phyloP scores from a whole-genome alignment of 2,797 vertebrate species.

The Hapalemur alaotrensis region DNA sequence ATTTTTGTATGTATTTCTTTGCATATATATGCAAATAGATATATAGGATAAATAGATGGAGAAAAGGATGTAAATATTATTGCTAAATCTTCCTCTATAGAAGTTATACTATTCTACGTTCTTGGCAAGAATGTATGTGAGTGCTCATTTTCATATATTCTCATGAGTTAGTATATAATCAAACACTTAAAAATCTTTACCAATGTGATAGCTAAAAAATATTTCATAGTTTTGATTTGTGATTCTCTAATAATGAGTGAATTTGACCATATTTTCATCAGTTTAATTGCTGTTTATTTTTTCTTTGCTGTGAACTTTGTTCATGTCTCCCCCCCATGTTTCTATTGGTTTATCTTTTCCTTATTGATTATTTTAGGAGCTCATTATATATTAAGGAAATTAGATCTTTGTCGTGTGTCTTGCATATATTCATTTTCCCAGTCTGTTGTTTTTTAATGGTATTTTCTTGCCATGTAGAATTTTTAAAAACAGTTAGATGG shows the following conservation, averaged over 20 bases:
- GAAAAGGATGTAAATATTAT: background rate
- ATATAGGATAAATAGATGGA: background rate
- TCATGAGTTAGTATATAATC: background rate
- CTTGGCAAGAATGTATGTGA: background rate
- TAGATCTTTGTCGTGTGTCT: background rate
- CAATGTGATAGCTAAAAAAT: background rate
- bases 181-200: background rate
- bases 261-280: background rate
- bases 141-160: background rate
- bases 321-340: background rate
- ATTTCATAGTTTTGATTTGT: background rate
- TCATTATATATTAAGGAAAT: background rate
- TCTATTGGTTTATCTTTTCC: background rate
- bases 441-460: background rate
- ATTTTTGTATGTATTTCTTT: background rate
- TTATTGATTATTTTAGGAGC: background rate
- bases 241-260: background rate
- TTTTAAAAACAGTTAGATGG: background rate
- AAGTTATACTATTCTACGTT: background rate
- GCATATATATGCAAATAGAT: background rate
- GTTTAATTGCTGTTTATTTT: background rate
- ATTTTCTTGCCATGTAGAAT: conserved; percentile 10
- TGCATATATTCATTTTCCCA: background rate
- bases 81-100: background rate
- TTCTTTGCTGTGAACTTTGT: background rate